A percentile compares a stretch with the other conserved stretches of the same genome.
phyloP scores from a whole-genome alignment of 2,113 vertebrate species.

The Xenopus borealis region DNA sequence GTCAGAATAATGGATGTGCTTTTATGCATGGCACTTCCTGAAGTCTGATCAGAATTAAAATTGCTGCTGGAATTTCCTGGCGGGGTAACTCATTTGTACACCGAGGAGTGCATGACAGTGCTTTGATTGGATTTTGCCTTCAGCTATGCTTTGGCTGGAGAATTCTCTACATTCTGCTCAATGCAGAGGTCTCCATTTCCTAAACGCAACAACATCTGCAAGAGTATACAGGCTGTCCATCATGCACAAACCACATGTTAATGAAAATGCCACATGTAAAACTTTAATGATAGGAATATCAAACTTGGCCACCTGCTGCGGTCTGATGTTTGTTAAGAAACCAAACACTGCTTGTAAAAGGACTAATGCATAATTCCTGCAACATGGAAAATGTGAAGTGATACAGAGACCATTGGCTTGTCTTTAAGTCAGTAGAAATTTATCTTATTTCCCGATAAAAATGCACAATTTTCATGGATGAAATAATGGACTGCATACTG shows the following conservation, averaged over 20 bases:
- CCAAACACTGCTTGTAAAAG: constrained; percentile 27
- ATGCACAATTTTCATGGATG: no score
- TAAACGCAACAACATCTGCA: constrained; percentile 72
- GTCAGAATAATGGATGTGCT: constrained; percentile 91
- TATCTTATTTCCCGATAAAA: no score
- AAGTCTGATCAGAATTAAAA: constrained; percentile 93
- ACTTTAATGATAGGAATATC: constrained; percentile 71
- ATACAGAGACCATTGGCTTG: not conserved
- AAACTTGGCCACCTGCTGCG: constrained; percentile 74
- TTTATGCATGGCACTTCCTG: constrained; percentile 90
- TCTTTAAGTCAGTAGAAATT: no score
- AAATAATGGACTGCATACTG: no score
- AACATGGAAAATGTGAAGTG: not conserved
- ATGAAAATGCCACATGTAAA: constrained; percentile 72
- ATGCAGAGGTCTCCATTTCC: constrained; percentile 39
- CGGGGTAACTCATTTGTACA: constrained; percentile 87
- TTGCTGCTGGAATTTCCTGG: constrained; percentile 93
- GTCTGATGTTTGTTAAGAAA: constrained; percentile 64
- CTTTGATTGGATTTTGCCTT: constrained; percentile 80
- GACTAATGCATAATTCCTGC: not conserved
- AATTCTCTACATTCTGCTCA: constrained; percentile 66
- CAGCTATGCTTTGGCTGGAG: constrained; percentile 64
- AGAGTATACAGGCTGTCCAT: constrained; percentile 74
- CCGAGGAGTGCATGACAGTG: constrained; percentile 67
- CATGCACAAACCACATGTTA: constrained; percentile 69